Base-by-base conservation (phyloP, 1,140 invertebrate genomes). In the Brachionus rotundiformis region DNA sequence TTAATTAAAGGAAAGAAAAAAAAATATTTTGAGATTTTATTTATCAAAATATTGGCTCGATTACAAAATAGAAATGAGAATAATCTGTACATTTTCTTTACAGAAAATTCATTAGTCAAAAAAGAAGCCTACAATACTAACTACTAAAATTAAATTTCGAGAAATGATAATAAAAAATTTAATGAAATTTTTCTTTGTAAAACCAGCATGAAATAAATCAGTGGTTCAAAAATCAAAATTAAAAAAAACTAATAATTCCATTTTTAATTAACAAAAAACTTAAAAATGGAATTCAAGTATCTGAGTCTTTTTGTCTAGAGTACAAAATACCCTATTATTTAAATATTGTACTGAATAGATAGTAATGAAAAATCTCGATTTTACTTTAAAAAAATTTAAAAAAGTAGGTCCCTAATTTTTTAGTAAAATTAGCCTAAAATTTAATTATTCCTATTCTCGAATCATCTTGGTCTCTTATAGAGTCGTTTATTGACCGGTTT, bases 21-120 rank as follows among this genome's bases (percentile, higher is more conserved):
- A 11, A 23, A n/a, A n/a, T n/a, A 29, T 65, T 71, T 71, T 39
- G 39, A 71, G 16, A 33, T 36, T 23, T 71, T 71, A 36, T 36
- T 71, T 71, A 36, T 36, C 19, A 71, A 71, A 36, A 36, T 33
- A 39, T 71, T 36, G 65, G 65, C 8, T 36, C 65, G 65, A 39
- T 33, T 71, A 71, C 65, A 71, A 71, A 71, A 71, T 31, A 10
- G 31, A 71, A 71, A 54, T 54, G 47, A 54, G 47, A 63, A 63
- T 29, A 63, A 29, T 33, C 61, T 63, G 61, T 63, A 29, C 25
- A 63, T 63, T 27, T 63, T 54, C 47, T 16, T 54, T 25, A 54
- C 47, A 29, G 61, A 63, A 63, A 63, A 63, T 63, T 63, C 29
- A 29, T 33, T 63, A 10, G n/a, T 29, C 25, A 63, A 63, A 63